Conservation (phyloP, 2,888 invertebrate species). For the Diarsia mendica region DNA sequence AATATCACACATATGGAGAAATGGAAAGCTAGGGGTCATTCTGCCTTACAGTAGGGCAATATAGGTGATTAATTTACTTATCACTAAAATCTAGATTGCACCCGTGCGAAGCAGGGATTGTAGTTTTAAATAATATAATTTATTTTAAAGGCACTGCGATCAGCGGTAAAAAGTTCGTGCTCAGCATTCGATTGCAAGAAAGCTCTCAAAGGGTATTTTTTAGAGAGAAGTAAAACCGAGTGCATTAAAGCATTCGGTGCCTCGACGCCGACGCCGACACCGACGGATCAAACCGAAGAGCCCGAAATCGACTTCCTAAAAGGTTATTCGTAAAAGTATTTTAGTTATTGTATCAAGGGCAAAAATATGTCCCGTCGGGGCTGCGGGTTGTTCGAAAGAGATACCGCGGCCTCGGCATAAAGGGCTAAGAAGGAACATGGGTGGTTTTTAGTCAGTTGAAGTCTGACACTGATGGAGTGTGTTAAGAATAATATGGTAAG, state of each 20-base stretch:
- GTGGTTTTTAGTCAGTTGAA: no score
- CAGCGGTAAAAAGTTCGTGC: constrained; percentile 64
- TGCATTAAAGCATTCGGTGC: constrained; percentile 68
- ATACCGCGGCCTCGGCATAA: no score
- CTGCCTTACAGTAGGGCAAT: neutral
- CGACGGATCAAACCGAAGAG: no score
- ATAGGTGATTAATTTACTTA: neutral
- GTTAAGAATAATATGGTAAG: no score
- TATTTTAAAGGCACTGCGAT: constrained; percentile 71
- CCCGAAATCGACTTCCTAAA: neutral
- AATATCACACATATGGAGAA: neutral
- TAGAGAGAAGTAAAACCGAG: constrained; percentile 58
- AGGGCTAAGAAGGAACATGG: no score
- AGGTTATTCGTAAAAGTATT: constrained; percentile 7
- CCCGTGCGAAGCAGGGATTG: neutral
- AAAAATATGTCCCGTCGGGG: neutral
- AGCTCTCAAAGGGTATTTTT: constrained; percentile 63
- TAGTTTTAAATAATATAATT: neutral
- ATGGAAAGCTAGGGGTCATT: neutral
- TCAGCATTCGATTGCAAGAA: constrained; percentile 63
- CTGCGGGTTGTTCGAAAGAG: no score
- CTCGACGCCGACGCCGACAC: neutral
- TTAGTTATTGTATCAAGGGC: neutral
- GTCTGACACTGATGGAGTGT: no score
- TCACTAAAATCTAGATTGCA: neutral